These are phyloP conservation scores for Manacus vitellinus DNA, from an alignment of 2,113 vertebrate species.

Conservation along the genomic window DNA sequence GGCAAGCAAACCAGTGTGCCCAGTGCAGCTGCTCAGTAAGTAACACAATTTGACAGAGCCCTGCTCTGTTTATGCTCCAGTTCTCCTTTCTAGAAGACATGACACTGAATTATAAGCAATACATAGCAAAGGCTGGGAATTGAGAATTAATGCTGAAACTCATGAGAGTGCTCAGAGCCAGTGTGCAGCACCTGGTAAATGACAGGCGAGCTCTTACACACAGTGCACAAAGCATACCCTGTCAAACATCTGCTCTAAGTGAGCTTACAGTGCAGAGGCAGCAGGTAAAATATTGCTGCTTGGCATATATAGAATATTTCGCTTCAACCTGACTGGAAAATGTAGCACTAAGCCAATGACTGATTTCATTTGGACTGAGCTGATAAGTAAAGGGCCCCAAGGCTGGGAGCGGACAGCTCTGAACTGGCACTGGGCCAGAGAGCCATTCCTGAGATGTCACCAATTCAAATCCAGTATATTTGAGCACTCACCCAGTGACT, in stretches of 20 bases:
- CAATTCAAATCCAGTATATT: not conserved
- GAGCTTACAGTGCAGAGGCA: not conserved
- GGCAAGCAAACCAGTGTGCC: slow-evolving; percentile 80
- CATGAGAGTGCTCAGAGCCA: not conserved
- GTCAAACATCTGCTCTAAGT: not conserved
- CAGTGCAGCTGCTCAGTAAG: slow-evolving; percentile 85
- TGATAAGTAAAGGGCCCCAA: not conserved
- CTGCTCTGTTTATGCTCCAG: not conserved
- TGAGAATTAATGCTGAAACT: not conserved
- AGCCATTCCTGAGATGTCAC: not conserved
- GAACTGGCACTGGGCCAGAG: not conserved
- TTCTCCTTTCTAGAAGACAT: not conserved
- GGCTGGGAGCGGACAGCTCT: not conserved
- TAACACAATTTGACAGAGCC: not conserved
- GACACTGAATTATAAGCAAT: not conserved
- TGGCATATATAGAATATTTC: not conserved
- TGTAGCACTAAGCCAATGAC: not conserved
- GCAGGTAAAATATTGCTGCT: slow-evolving; percentile 2
- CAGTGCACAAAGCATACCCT: not conserved
- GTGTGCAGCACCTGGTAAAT: not conserved
- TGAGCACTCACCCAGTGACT: not conserved
- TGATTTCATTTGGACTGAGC: not conserved
- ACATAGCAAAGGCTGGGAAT: not conserved
- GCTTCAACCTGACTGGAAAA: not conserved
- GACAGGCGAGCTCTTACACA: not conserved